Base-by-base conservation (phyloP, 2,888 invertebrate genomes). In the Thalpophila matura region DNA sequence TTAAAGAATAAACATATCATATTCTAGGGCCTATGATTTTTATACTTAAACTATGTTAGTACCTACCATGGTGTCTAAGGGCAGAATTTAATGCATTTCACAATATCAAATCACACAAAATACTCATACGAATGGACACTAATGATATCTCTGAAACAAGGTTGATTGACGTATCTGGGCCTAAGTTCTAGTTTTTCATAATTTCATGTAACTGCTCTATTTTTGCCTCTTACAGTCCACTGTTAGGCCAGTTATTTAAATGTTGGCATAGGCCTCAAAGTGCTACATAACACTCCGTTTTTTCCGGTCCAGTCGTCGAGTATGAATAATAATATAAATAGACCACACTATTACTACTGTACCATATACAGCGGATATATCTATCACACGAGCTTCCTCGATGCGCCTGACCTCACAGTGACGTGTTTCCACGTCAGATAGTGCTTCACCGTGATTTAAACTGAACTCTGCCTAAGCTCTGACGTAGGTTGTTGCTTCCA, bases 391-490 rank as follows among this genome's bases (percentile, higher is more conserved):
- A 77, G 74, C 73, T 77, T 74, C 70, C 43, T 65, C 40, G 40
- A 60, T 67, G 58, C 42, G 51, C 35, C 26, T 81, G 79, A 84
- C 80, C 68, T 81, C 83, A 85, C 42, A 27, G 50, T 80, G 80
- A 85, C 82, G 74, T 62, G 14, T 4, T 12, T 4, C 22, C 35
- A 65, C 58, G 55, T 69, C 78, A 61, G 45, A 51, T 59, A 26
- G 47, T 43, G 42, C 18, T 29, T 35, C 29, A 4, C 20, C 6
- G 35, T 6, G 50, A 49, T 60, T 61, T 50, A 59, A 40, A 55
- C 45, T 37, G 51, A 37, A 63, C 42, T 37, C 27, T 6, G 40
- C 40, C 9, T 12, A 20, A 18, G 18, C 6, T 47, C 37, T 78
- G 60, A 70, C 68, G 79, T 65, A 65, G 63, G 24, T 12, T 10